phyloP scores from a whole-genome alignment of 2,888 invertebrate species.

The Plebejus anna region DNA sequence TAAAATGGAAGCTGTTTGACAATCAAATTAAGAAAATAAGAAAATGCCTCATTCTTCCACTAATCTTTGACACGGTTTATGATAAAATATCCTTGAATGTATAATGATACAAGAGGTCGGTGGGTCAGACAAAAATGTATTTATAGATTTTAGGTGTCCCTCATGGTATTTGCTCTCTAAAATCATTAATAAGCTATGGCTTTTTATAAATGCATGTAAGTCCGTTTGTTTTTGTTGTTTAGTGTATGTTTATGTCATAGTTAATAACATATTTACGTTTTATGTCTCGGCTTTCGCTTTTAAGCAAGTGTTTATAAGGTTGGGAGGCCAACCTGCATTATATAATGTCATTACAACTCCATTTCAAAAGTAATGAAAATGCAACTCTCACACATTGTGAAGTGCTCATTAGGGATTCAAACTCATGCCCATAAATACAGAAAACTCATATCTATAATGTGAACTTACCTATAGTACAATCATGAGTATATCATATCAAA shows the following conservation, averaged over 20 bases:
- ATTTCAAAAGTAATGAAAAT: not conserved
- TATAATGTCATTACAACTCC: slow-evolving; percentile 30
- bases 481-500: not conserved
- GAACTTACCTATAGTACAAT: not conserved
- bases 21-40: too few species aligned
- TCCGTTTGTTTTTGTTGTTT: slow-evolving; percentile 43
- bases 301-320: slow-evolving; percentile 32
- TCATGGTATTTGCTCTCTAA: slow-evolving; percentile 72
- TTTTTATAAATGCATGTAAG: slow-evolving; percentile 64
- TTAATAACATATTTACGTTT: slow-evolving; percentile 28
- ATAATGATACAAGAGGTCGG: slow-evolving; percentile 54
- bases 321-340: slow-evolving; percentile 32
- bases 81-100: slow-evolving; percentile 30
- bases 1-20: too few species aligned
- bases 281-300: slow-evolving; percentile 37
- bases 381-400: not conserved
- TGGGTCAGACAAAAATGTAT: slow-evolving; percentile 61
- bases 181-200: slow-evolving; percentile 51
- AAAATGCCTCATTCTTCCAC: not conserved
- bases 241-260: slow-evolving; percentile 32
- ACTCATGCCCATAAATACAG: not conserved
- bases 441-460: not conserved
- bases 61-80: slow-evolving; percentile 27
- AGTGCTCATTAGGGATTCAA: not conserved
- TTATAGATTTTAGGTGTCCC: slow-evolving; percentile 56